Evolutionary conservation across 1,140 invertebrate species (phyloP).

Genomic region (Lepidurus couesii): DNA sequence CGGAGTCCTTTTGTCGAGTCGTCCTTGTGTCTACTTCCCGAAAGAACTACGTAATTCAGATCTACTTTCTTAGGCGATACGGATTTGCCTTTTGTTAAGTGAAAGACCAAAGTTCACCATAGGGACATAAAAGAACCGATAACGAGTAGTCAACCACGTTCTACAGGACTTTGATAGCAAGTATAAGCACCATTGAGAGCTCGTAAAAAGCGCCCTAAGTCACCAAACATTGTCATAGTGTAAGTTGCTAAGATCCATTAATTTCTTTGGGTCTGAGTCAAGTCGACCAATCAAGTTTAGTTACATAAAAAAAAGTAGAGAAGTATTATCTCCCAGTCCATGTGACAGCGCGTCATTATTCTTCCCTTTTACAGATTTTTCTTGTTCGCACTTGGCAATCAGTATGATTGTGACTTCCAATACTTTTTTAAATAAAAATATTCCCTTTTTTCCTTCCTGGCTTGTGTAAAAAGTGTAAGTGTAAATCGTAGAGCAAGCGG

Average conservation of each 20-base stretch:
- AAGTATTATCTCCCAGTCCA: no score
- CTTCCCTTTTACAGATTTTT: no score
- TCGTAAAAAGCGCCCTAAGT: constrained; percentile 15
- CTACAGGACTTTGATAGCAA: neutral
- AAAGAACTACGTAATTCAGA: no score
- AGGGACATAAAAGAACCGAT: neutral
- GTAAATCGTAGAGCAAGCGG: neutral
- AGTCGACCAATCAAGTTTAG: no score
- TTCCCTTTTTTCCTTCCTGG: neutral
- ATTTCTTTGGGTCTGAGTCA: neutral
- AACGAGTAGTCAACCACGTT: neutral
- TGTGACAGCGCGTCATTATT: no score
- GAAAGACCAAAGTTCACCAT: neutral
- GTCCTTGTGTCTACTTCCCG: no score
- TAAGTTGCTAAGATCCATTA: constrained; percentile 8
- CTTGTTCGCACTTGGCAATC: no score
- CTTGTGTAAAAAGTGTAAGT: neutral
- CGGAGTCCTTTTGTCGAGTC: no score
- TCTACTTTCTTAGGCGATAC: no score
- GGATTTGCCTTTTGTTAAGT: neutral
- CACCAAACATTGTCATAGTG: neutral
- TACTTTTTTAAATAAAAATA: no score
- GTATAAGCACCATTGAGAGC: neutral
- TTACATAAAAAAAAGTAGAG: no score
- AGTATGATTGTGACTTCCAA: no score